phyloP scores from a whole-genome alignment of 2,797 vertebrate species.

The Synaphobranchus kaupii region DNA sequence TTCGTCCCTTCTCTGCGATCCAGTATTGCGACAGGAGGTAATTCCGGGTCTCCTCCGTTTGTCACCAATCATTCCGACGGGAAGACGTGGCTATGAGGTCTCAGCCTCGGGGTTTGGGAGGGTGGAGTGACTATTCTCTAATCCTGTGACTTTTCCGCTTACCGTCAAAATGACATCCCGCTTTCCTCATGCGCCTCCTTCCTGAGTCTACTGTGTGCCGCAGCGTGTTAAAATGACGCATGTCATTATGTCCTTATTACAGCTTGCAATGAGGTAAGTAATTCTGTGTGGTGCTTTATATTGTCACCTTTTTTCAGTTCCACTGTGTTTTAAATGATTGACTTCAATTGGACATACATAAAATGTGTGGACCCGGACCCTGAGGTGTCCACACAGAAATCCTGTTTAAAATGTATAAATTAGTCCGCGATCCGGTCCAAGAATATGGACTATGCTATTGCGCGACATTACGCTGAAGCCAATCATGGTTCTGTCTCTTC shows the following conservation, averaged over 20 bases:
- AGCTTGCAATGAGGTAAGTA: not conserved
- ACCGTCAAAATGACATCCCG: conserved; percentile 33
- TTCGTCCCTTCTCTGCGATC: not conserved
- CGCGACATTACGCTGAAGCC: too few relatives aligned
- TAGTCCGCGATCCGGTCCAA: too few relatives aligned
- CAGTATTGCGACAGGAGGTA: conserved; percentile 30
- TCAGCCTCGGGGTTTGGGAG: conserved; percentile 29
- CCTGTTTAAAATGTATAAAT: not conserved
- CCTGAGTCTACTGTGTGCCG: not conserved
- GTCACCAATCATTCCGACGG: conserved; percentile 33
- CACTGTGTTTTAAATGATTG: not conserved
- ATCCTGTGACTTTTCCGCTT: conserved; percentile 36
- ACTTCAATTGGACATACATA: not conserved
- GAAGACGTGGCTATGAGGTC: conserved; percentile 45
- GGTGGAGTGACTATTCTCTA: conserved; percentile 35
- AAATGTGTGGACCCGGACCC: not conserved
- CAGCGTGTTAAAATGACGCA: not conserved
- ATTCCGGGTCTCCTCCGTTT: conserved; percentile 11
- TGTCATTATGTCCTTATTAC: not conserved
- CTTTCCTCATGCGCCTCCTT: not conserved
- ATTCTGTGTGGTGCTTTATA: not conserved
- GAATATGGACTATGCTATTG: too few relatives aligned
- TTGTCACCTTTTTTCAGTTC: not conserved
- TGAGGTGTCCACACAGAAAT: not conserved
- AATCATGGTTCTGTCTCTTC: too few relatives aligned